Percentiles rank a stretch among this genome's conserved stretches.
Conservation (phyloP, 2,797 vertebrate genomes). For the Semotilus atromaculatus region DNA sequence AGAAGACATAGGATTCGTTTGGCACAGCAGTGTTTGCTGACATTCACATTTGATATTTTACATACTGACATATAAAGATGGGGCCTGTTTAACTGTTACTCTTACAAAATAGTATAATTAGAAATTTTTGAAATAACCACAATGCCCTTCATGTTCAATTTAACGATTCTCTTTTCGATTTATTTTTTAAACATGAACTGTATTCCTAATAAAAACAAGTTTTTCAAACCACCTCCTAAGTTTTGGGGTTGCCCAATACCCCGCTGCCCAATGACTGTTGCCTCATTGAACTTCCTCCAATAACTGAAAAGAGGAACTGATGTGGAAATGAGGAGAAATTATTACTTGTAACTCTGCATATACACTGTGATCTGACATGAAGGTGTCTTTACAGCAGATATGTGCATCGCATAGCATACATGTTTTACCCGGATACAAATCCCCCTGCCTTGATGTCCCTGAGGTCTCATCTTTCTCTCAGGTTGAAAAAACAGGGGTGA, state of each 20-base stretch:
- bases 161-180: neutral
- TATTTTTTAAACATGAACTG: neutral
- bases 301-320: neutral
- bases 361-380: neutral
- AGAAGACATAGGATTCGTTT: neutral
- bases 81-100: neutral
- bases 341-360: neutral
- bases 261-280: constrained; percentile 2
- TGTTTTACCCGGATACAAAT: constrained; percentile 50
- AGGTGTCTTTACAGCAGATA: neutral
- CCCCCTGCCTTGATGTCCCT: constrained; percentile 57
- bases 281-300: neutral
- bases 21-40: neutral
- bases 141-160: neutral
- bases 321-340: neutral
- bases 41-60: too few relatives aligned
- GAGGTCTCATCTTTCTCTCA: constrained; percentile 52
- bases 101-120: neutral
- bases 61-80: neutral
- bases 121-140: neutral
- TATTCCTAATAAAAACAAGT: neutral
- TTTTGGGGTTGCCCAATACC: neutral
- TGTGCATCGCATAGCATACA: neutral
- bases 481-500: constrained; percentile 51
- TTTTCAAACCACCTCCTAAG: constrained; percentile 11